Evolutionary conservation across 2,797 vertebrate species (phyloP).

Genomic region (Onychomys torridus): DNA sequence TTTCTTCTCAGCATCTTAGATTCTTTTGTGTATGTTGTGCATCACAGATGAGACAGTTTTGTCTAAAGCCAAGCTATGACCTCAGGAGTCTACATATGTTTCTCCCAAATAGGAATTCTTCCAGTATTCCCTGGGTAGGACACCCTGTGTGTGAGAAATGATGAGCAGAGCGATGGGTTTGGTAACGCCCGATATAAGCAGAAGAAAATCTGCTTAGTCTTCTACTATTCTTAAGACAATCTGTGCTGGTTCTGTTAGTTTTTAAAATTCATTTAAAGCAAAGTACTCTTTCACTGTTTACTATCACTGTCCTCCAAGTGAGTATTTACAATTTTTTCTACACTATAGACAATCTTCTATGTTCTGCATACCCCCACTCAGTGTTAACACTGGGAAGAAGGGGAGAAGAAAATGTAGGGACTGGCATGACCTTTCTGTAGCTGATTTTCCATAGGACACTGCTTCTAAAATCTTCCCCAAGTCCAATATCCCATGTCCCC

Average conservation of each 20-base stretch:
- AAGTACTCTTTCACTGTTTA: fast-evolving
- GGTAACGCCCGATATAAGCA: neutral
- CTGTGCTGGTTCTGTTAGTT: neutral
- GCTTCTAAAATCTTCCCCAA: neutral
- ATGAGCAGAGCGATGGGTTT: neutral
- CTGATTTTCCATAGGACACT: neutral
- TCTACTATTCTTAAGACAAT: neutral
- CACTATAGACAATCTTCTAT: neutral
- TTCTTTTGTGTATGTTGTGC: neutral
- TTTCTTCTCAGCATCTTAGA: neutral
- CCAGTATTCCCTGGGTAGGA: neutral
- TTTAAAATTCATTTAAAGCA: neutral
- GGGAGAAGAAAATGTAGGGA: neutral
- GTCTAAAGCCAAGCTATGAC: neutral
- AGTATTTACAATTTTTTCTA: neutral
- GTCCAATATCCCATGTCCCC: neutral
- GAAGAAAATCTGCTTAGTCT: neutral
- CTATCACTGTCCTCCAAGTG: neutral
- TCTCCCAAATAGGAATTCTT: neutral
- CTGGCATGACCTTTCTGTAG: neutral
- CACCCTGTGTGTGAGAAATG: neutral
- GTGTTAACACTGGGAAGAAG: neutral
- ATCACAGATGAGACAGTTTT: neutral
- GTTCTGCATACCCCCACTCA: neutral
- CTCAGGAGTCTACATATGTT: neutral